Base-by-base conservation (phyloP, 2,113 vertebrate genomes). In the Peromyscus polionotus region DNA sequence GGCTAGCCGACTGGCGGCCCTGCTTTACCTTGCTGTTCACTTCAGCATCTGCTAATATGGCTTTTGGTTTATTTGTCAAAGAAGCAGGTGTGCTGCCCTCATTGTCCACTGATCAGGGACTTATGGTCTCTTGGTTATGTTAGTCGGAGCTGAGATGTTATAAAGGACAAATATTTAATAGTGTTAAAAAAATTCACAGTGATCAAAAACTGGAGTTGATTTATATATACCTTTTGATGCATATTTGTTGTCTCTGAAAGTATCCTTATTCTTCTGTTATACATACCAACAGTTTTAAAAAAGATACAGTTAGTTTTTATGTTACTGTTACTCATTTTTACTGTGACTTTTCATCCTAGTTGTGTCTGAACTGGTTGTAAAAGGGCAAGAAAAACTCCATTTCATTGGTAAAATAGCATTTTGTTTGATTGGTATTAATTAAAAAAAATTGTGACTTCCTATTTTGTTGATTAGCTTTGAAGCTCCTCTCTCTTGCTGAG, bases 401-500 rank as follows among this genome's bases (percentile, higher is more conserved):
- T 33, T 81, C 7, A 67, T 8, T 88, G 16, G 61, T 88, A 83
- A 87, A 61, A 73, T 39, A 57, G 16, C 42, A 54, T 96, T 95
- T 83, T 79, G 28, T 94, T 81, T 80, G 67, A 36, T 5, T 81
- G 42, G 42, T 61, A 63, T 54, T 97, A 61, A 93, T 93, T 95
- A 76, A 75, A 11, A 94, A 77, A 22, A 85, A 14, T 68, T 76
- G 26, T 67, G 17, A 67, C 65, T 90, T 73, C 45, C 65, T 90
- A 12, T 97, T 93, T 54, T 97, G n/a, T 88, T 96, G 80, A 94
- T 95, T 96, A 99, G 99, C 99, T 1, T 97, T 99, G 95, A 99
- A 98, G 98, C 91, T 99, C 65, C 96, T 99, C 63, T 98, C 98
- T 4, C 97, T 39, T 91, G 91, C 98, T 54, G 98, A 98, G 87